phyloP scores from a whole-genome alignment of 2,797 vertebrate species.

The Botia kubotai region DNA sequence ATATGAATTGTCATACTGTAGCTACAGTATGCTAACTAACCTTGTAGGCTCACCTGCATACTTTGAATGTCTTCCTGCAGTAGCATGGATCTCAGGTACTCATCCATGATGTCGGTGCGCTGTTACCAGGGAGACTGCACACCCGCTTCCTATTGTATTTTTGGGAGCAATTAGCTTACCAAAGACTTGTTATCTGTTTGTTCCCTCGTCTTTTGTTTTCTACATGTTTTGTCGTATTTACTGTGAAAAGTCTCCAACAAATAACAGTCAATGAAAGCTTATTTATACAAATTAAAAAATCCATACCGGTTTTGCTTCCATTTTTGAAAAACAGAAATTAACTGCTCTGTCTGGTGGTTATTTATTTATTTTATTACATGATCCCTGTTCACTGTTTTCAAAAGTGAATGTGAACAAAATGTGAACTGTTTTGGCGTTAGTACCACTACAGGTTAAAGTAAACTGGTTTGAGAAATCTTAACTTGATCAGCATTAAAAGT shows the following conservation, averaged over 20 bases:
- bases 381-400: neutral
- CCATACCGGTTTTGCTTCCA: neutral
- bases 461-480: neutral
- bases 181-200: conserved; percentile 33
- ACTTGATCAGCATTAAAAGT: conserved; percentile 12
- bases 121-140: conserved; percentile 57
- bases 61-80: conserved; percentile 27
- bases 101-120: conserved; percentile 44
- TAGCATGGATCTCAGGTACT: conserved; percentile 39
- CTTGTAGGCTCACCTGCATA: conserved; percentile 17
- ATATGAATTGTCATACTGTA: conserved; percentile 15
- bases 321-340: neutral
- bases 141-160: conserved; percentile 52
- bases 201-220: conserved; percentile 21
- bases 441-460: neutral
- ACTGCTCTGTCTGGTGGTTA: conserved; percentile 55
- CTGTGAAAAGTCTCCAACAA: neutral
- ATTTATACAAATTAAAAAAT: conserved; percentile 1
- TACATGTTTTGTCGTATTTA: conserved; percentile 17
- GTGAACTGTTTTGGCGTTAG: neutral
- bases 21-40: neutral
- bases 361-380: conserved; percentile 11
- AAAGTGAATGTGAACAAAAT: neutral
- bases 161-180: conserved; percentile 52
- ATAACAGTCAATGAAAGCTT: neutral